A percentile compares a stretch with the other conserved stretches of the same genome.
These are phyloP conservation scores for Coturnix japonica DNA, from an alignment of 2,113 vertebrate species.

Conservation along the genomic window DNA sequence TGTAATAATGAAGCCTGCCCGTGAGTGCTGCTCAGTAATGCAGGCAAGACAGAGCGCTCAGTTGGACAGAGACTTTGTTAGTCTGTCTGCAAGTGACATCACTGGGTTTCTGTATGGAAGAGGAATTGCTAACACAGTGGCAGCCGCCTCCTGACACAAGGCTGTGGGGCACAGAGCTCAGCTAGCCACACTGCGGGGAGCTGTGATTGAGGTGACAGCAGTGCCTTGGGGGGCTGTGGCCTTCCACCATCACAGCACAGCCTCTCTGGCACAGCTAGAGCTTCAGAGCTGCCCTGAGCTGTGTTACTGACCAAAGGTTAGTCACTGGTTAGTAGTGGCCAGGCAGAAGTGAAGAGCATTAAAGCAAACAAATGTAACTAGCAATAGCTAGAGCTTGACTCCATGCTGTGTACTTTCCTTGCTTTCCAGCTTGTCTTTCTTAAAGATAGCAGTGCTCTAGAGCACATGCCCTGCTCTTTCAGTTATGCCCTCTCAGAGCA, in stretches of 20 bases:
- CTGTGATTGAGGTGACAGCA: not conserved
- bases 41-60: not conserved
- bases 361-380: not conserved
- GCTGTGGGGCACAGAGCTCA: not conserved
- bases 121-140: not conserved
- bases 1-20: constrained; percentile 24
- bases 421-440: not conserved
- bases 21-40: constrained; percentile 2
- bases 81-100: constrained; percentile 9
- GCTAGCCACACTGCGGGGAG: not conserved
- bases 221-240: not conserved
- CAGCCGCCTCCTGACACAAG: not conserved
- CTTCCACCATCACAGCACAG: not conserved
- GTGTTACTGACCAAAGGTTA: not conserved
- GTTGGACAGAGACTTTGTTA: not conserved
- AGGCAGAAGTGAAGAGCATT: not conserved
- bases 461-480: not conserved
- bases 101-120: constrained; percentile 2
- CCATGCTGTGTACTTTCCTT: not conserved
- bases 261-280: not conserved
- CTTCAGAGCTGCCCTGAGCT: not conserved
- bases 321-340: not conserved
- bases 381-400: not conserved
- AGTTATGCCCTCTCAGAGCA: not conserved
- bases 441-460: not conserved